Evolutionary conservation across 1,140 invertebrate species (phyloP).

Genomic region (Copidosoma floridanum): DNA sequence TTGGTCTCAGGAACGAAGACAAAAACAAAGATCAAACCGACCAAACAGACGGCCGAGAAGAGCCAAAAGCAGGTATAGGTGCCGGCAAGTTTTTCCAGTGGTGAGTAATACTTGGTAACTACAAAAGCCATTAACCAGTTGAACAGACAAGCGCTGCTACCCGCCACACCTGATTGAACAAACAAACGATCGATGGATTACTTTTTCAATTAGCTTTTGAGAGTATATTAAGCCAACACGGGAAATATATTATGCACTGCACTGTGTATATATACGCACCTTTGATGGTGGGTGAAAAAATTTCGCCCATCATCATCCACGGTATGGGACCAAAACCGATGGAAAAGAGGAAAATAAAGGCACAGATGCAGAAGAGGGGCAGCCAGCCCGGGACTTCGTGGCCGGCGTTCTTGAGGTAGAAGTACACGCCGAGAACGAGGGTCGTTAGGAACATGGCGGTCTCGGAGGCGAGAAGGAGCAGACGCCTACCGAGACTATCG

Average conservation of each 20-base stretch:
- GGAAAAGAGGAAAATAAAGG: slow-evolving; percentile 77
- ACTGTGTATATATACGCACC: slow-evolving; percentile 6
- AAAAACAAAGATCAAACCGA: slow-evolving; percentile 74
- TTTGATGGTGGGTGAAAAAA: slow-evolving; percentile 54
- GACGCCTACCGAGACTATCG: slow-evolving; percentile 72
- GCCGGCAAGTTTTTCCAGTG: slow-evolving; percentile 61
- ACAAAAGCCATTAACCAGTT: slow-evolving; percentile 81
- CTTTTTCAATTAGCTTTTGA: too few species aligned
- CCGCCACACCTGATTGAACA: slow-evolving; percentile 74
- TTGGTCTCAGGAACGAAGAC: slow-evolving; percentile 86
- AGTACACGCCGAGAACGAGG: slow-evolving; percentile 64
- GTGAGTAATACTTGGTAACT: slow-evolving; percentile 75
- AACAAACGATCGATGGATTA: too few species aligned
- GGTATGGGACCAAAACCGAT: slow-evolving; percentile 77
- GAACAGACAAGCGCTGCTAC: slow-evolving; percentile 69
- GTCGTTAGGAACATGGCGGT: slow-evolving; percentile 64
- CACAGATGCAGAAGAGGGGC: slow-evolving; percentile 68
- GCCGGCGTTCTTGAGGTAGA: slow-evolving; percentile 61
- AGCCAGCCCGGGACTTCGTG: slow-evolving; percentile 65
- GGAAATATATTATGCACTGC: too few species aligned
- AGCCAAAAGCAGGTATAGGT: slow-evolving; percentile 74
- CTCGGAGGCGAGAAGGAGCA: slow-evolving; percentile 67
- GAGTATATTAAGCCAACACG: too few species aligned
- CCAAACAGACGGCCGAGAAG: slow-evolving; percentile 69
- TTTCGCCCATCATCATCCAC: slow-evolving; percentile 76